phyloP scores from a whole-genome alignment of 1,140 invertebrate species.

The Agrypnia vestita region DNA sequence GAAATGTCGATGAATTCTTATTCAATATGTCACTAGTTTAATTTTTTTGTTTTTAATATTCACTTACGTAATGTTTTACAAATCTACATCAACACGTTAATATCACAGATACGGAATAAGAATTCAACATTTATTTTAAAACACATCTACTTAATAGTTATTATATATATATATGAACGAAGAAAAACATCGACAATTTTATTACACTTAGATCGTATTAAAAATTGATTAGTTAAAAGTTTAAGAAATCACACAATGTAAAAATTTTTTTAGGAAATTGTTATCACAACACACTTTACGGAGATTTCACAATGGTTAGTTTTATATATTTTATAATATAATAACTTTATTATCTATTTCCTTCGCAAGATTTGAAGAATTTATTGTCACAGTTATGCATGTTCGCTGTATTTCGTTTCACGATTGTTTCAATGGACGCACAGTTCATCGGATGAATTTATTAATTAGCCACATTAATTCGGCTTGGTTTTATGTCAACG shows the following conservation, averaged over 20 bases:
- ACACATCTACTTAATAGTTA: conserved; percentile 48
- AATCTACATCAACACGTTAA: conserved; percentile 38
- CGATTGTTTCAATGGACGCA: too few species aligned
- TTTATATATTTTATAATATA: too few species aligned
- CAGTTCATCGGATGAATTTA: too few species aligned
- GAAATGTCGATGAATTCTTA: conserved; percentile 21
- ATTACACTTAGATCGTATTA: conserved; percentile 41
- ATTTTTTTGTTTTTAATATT: neutral
- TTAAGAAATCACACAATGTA: neutral
- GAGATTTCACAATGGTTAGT: conserved; percentile 2
- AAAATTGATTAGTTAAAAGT: conserved; percentile 17
- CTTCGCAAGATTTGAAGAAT: too few species aligned
- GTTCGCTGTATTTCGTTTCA: too few species aligned
- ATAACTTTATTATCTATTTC: too few species aligned
- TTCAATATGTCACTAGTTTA: conserved; percentile 22
- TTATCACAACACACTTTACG: conserved; percentile 58
- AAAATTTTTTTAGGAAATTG: conserved; percentile 38
- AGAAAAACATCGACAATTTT: conserved; percentile 53
- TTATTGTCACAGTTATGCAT: too few species aligned
- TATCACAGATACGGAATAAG: conserved; percentile 59
- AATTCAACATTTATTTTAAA: conserved; percentile 44
- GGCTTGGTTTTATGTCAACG: neutral
- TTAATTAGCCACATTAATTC: too few species aligned
- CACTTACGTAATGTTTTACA: conserved; percentile 5
- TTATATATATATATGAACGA: conserved; percentile 52